A percentile compares a stretch with the other conserved stretches of the same genome.
Evolutionary conservation across 2,888 invertebrate genomes (phyloP).

Genomic region (Yponomeuta evonymella): DNA sequence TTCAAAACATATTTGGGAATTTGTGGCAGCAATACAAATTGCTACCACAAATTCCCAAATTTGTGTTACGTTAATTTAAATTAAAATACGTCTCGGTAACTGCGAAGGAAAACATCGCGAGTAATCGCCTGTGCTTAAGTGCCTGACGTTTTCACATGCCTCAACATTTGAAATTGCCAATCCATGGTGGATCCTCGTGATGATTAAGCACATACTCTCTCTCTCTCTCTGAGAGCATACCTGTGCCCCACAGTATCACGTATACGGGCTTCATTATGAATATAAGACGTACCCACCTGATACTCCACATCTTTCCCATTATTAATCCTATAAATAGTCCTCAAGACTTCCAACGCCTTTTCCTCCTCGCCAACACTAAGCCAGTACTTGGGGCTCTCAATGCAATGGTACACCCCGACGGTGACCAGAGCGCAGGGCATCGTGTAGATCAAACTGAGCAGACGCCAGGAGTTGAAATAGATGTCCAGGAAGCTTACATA

Average conservation of each 20-base stretch:
- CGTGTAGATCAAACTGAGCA: slow-evolving; percentile 79
- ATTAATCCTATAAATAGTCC: slow-evolving; percentile 46
- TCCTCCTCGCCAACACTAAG: slow-evolving; percentile 73
- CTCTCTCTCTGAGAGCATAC: too few species aligned
- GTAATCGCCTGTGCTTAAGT: too few species aligned
- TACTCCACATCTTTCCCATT: slow-evolving; percentile 44
- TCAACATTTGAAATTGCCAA: too few species aligned
- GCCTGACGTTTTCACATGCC: too few species aligned
- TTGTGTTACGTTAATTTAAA: too few species aligned
- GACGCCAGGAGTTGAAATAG: slow-evolving; percentile 82
- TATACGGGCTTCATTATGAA: not conserved
- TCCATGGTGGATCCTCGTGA: too few species aligned
- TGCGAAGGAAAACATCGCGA: not conserved
- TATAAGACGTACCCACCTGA: slow-evolving; percentile 33
- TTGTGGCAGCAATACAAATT: too few species aligned
- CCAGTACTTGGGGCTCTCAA: slow-evolving; percentile 87
- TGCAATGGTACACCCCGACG: slow-evolving; percentile 69
- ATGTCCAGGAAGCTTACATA: slow-evolving; percentile 63
- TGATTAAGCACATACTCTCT: too few species aligned
- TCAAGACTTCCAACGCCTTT: slow-evolving; percentile 69
- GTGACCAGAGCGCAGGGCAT: slow-evolving; percentile 78
- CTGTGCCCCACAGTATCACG: too few species aligned
- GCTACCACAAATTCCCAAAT: too few species aligned
- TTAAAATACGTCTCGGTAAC: not conserved
- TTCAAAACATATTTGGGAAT: too few species aligned